phyloP scores from a whole-genome alignment of 2,888 invertebrate species.

The Clunio marinus region DNA sequence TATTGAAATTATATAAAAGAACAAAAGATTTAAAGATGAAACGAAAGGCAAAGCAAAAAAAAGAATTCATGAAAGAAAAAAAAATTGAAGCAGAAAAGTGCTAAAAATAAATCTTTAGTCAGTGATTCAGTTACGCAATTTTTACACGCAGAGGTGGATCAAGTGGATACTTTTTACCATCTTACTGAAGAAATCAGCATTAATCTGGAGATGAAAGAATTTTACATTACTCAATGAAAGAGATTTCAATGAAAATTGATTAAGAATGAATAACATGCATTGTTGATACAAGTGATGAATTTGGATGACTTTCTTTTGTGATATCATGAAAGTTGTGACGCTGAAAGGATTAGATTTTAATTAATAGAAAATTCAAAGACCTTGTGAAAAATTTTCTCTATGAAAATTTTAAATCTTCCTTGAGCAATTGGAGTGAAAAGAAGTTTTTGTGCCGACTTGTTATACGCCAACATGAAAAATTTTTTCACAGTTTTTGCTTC shows the following conservation, averaged over 20 bases:
- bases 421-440: conserved; percentile 4
- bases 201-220: no score
- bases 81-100: conserved; percentile 32
- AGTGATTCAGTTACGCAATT: conserved; percentile 40
- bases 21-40: neutral
- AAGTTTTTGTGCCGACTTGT: neutral
- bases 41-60: conserved; percentile 11
- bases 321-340: no score
- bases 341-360: no score
- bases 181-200: no score
- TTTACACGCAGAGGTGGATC: conserved; percentile 27
- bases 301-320: neutral
- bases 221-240: no score
- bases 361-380: neutral
- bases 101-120: conserved; percentile 32
- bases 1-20: conserved; percentile 4
- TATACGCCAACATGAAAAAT: conserved; percentile 36
- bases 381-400: neutral
- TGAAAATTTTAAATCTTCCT: neutral
- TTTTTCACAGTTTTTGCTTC: conserved; percentile 26
- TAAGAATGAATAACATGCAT: neutral
- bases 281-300: neutral
- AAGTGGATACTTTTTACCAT: no score
- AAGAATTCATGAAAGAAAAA: conserved; percentile 21
- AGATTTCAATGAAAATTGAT: no score